A percentile compares a stretch with the other conserved stretches of the same genome.
Evolutionary conservation across 2,888 invertebrate genomes (phyloP).

Genomic region (Chrysodeixis includens): DNA sequence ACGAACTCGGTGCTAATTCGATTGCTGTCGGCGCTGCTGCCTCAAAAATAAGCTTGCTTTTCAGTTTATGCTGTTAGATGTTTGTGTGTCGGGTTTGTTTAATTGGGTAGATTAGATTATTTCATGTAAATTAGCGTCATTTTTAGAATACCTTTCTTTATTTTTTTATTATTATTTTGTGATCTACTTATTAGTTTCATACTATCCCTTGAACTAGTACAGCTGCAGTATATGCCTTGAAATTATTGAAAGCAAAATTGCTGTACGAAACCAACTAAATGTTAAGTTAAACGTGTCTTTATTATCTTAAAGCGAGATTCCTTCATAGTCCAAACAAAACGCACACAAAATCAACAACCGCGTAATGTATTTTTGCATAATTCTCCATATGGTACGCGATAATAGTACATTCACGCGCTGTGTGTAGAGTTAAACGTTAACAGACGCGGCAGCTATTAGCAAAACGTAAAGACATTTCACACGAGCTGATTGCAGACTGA

Average conservation of each 20-base stretch:
- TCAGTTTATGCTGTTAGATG: constrained; percentile 42
- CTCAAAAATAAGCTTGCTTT: constrained; percentile 60
- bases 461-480: constrained; percentile 53
- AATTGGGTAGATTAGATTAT: not conserved
- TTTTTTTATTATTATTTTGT: not conserved
- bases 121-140: not conserved
- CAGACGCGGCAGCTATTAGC: constrained; percentile 54
- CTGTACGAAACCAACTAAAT: not conserved
- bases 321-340: not conserved
- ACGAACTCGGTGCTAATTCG: constrained; percentile 62
- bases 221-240: too few relatives aligned
- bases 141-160: not conserved
- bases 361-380: not conserved
- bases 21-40: constrained; percentile 57
- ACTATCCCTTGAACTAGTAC: too few relatives aligned
- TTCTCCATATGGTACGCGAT: not conserved
- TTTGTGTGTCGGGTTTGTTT: constrained; percentile 18
- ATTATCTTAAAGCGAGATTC: not conserved
- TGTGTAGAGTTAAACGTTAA: constrained; percentile 38
- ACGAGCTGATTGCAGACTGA: constrained; percentile 59
- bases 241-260: not conserved
- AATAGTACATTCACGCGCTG: not conserved
- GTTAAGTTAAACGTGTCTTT: not conserved
- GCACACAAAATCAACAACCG: not conserved
- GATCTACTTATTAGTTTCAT: not conserved